Percentiles rank a stretch among this genome's conserved stretches.
phyloP scores from a whole-genome alignment of 2,113 vertebrate species.

The Heterotis niloticus region DNA sequence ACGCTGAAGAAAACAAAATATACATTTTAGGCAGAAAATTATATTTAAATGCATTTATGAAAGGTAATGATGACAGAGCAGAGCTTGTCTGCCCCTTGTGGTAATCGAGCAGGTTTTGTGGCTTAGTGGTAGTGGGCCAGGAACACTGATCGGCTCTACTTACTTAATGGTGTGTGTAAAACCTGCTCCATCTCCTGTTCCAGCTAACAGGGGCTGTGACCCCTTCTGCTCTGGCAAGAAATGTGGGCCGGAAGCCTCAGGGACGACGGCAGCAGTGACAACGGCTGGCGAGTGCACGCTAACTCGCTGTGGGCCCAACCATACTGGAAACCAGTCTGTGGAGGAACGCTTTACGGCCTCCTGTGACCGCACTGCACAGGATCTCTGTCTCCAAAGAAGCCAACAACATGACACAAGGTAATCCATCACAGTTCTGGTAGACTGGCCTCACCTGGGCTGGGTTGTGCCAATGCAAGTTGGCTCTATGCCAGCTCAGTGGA shows the following conservation, averaged over 20 bases:
- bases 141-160: constrained; percentile 17
- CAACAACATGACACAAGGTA: constrained; percentile 71
- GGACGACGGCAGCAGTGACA: constrained; percentile 31
- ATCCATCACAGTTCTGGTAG: not conserved
- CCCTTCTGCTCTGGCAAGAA: constrained; percentile 74
- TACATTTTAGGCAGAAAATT: constrained; percentile 32
- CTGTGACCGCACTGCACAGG: constrained; percentile 63
- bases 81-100: constrained; percentile 37
- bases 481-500: too few relatives aligned
- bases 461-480: not conserved
- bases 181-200: constrained; percentile 31
- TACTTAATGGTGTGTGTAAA: not conserved
- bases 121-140: constrained; percentile 17
- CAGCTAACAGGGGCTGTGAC: constrained; percentile 68
- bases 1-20: constrained; percentile 46
- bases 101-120: constrained; percentile 26
- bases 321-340: constrained; percentile 60
- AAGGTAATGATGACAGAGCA: constrained; percentile 37
- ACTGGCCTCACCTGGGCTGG: not conserved
- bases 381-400: constrained; percentile 61
- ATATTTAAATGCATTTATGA: constrained; percentile 22
- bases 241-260: constrained; percentile 52
- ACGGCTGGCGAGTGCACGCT: constrained; percentile 57
- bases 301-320: constrained; percentile 67
- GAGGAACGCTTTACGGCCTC: constrained; percentile 63